phyloP scores from a whole-genome alignment of 2,888 invertebrate genomes.

The Tenthredo mesomela region DNA sequence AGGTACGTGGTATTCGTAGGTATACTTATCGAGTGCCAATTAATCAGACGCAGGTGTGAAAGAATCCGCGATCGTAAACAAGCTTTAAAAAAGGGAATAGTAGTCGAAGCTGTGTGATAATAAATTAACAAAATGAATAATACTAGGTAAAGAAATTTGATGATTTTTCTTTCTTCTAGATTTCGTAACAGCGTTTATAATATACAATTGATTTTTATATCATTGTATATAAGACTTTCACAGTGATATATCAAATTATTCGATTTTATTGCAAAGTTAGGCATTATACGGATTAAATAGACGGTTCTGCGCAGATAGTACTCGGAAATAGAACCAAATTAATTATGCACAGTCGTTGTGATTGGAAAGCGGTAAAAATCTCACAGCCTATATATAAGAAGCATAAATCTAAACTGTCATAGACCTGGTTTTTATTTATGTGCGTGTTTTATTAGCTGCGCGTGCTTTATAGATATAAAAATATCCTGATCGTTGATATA shows the following conservation, averaged over 20 bases:
- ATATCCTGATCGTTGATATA: not conserved
- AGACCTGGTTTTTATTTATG: not conserved
- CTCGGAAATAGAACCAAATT: not conserved
- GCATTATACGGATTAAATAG: not conserved
- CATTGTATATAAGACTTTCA: not conserved
- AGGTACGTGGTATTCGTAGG: not conserved
- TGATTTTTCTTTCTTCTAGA: not conserved
- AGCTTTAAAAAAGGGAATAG: not conserved
- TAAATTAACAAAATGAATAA: not conserved
- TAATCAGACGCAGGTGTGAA: slow-evolving; percentile 23
- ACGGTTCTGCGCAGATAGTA: not conserved
- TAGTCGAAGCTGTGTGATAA: not conserved
- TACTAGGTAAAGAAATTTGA: not conserved
- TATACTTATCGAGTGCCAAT: not conserved
- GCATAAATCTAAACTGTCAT: not conserved
- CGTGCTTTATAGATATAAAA: not conserved
- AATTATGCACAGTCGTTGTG: not conserved
- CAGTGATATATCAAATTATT: slow-evolving; percentile 3
- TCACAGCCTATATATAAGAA: not conserved
- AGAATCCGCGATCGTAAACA: not conserved
- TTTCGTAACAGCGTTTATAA: slow-evolving; percentile 5
- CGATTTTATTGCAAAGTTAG: not conserved
- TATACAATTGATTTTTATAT: not conserved
- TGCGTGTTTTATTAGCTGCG: not conserved
- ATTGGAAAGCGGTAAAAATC: slow-evolving; percentile 31